A percentile compares a stretch with the other conserved stretches of the same genome.
Conservation (phyloP, 2,888 invertebrate genomes). For the Calliscelio sp. region DNA sequence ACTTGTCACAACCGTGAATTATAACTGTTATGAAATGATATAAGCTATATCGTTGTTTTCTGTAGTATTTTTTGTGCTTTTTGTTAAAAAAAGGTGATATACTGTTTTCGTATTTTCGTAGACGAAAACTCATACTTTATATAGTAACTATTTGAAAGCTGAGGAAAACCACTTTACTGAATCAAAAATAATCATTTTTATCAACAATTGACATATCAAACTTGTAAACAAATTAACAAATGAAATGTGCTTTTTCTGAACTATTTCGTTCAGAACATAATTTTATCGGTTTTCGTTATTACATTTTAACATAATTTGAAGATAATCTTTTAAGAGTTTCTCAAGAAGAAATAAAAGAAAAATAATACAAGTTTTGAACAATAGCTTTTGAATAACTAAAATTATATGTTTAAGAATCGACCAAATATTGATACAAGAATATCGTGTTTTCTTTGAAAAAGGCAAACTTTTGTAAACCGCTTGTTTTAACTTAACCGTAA, state of each 20-base stretch:
- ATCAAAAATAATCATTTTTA: constrained; percentile 29
- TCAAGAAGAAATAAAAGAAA: too few species aligned
- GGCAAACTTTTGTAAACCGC: too few species aligned
- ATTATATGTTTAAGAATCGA: too few species aligned
- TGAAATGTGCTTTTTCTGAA: background rate
- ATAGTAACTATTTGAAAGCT: constrained; percentile 7
- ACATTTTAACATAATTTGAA: too few species aligned
- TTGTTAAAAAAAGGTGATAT: constrained; percentile 34
- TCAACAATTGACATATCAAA: constrained; percentile 23
- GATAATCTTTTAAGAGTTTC: too few species aligned
- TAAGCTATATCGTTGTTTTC: constrained; percentile 21
- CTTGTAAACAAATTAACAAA: background rate
- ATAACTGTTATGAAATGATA: constrained; percentile 60
- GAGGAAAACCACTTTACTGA: constrained; percentile 14
- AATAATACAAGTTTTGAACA: too few species aligned
- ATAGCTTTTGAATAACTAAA: too few species aligned
- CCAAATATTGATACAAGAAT: too few species aligned
- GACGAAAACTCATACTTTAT: background rate
- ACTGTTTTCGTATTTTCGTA: constrained; percentile 27
- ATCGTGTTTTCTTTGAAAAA: too few species aligned
- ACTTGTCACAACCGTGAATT: constrained; percentile 56
- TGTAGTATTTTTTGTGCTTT: constrained; percentile 6
- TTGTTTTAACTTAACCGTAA: too few species aligned
- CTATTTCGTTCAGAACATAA: too few species aligned
- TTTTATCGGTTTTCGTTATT: too few species aligned